These are phyloP conservation scores for Bursaphelenchus mucronatus DNA, from an alignment of 1,140 invertebrate genomes.

Conservation along the genomic window DNA sequence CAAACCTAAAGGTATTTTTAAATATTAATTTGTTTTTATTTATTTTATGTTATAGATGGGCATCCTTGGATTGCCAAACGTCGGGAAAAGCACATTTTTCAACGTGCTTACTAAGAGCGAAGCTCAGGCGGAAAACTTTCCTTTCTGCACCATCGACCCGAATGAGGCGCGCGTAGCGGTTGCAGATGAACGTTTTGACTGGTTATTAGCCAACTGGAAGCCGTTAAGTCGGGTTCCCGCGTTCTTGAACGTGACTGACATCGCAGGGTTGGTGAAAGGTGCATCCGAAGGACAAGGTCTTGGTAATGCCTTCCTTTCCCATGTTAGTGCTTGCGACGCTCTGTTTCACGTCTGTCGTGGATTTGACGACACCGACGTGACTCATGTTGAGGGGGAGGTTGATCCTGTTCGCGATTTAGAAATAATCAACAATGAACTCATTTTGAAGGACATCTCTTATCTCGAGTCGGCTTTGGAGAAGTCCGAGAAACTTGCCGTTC, in stretches of 20 bases:
- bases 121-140: conserved; percentile 92
- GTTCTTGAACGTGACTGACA: conserved; percentile 92
- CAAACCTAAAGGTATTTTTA: conserved; percentile 91
- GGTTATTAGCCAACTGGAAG: conserved; percentile 85
- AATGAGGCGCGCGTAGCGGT: conserved; percentile 99
- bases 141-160: conserved; percentile 99
- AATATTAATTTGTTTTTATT: conserved; percentile 69
- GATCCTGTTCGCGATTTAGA: conserved; percentile 92
- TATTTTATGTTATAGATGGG: conserved; percentile 44
- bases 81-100: conserved; percentile 86
- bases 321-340: conserved; percentile 97
- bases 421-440: conserved; percentile 89
- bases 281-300: conserved; percentile 94
- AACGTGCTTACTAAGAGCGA: conserved; percentile 93
- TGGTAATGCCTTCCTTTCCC: conserved; percentile 91
- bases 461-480: conserved; percentile 76
- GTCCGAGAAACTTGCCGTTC: conserved; percentile 77
- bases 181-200: conserved; percentile 88
- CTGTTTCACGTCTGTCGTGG: conserved; percentile 96
- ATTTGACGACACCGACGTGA: conserved; percentile 96
- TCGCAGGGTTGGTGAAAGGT: conserved; percentile 94
- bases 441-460: conserved; percentile 84
- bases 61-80: conserved; percentile 59
- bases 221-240: conserved; percentile 77
- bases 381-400: conserved; percentile 92